phyloP scores from a whole-genome alignment of 2,888 invertebrate genomes.

The Agelastica alni region DNA sequence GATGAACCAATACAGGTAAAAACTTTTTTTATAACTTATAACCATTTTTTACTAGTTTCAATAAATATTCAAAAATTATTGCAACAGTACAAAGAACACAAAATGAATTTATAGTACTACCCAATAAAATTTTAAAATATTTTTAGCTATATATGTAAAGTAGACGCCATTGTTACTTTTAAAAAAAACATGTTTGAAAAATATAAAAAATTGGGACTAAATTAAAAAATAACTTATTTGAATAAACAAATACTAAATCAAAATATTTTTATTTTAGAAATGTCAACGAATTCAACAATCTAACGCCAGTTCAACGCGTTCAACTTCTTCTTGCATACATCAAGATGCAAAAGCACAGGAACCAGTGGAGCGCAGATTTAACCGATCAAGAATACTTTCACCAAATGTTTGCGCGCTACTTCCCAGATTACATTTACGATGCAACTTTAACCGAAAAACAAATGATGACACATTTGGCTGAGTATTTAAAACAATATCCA shows the following conservation, averaged over 20 bases:
- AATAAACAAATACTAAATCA: no score
- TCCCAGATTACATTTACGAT: background rate
- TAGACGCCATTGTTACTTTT: no score
- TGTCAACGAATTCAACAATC: background rate
- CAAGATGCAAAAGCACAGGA: background rate
- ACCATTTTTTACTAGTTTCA: no score
- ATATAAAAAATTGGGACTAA: no score
- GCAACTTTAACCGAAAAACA: background rate
- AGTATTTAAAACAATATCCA: background rate
- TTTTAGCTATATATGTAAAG: no score
- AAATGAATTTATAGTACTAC: no score
- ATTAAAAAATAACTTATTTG: no score
- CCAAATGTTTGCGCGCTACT: background rate
- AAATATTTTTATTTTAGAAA: background rate
- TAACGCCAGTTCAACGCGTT: background rate
- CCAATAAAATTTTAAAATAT: no score
- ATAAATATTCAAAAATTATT: no score
- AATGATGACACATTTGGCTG: background rate
- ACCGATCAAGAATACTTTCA: background rate
- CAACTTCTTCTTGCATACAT: background rate
- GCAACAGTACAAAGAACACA: no score
- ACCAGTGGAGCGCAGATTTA: background rate
- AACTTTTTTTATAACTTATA: no score
- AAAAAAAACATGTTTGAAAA: no score
- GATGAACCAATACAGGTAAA: background rate